Evolutionary conservation across 2,888 invertebrate genomes (phyloP), one percentile per base, ranked within the genome.

Genomic region (Therioaphis trifolii): DNA sequence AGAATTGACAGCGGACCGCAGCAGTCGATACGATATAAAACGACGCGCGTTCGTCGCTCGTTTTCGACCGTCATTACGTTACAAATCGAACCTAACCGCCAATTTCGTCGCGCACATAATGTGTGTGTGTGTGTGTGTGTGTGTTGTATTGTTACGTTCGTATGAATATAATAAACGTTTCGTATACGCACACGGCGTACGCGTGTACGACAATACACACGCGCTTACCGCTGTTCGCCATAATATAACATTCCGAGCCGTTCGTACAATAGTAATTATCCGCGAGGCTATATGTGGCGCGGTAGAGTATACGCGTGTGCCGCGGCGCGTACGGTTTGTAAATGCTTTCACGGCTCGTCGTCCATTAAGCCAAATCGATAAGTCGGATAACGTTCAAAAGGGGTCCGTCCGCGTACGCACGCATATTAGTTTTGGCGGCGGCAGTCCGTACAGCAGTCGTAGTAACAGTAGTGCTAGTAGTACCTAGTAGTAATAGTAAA

Each of bases 351-450:
- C n/a, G n/a, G 77, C 49, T 66, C 21, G 21, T 66, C 77, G 63
- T 66, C 63, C 77, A 66, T 77, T 66, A 76, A 63, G 63, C 63
- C 21, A 66, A 77, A 77, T 66, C 77, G 77, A 77, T 77, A 63
- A 49, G 63, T 77, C 40, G 43, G 77, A 77, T 66, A 49, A 66
- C 63, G 49, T 77, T 66, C 63, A 66, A 77, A 74, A 49, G 29
- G 49, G 63, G 49, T 74, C 15, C 21, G 18, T 55, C 55, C 55
- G 12, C 27, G n/a, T 46, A 14, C 46, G 14, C 24, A 11, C 46
- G 27, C 4, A 18, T 58, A 58, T 21, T 58, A 21, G 21, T 24
- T 21, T 2, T 55, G 21, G 2, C 7, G 7, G 11, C n/a, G n/a
- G 52, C 4, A 52, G 52, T 5, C 14, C 5, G 4, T 46, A 12